Evolutionary conservation across 2,888 invertebrate genomes (phyloP).

Genomic region (Phengaris alcon): DNA sequence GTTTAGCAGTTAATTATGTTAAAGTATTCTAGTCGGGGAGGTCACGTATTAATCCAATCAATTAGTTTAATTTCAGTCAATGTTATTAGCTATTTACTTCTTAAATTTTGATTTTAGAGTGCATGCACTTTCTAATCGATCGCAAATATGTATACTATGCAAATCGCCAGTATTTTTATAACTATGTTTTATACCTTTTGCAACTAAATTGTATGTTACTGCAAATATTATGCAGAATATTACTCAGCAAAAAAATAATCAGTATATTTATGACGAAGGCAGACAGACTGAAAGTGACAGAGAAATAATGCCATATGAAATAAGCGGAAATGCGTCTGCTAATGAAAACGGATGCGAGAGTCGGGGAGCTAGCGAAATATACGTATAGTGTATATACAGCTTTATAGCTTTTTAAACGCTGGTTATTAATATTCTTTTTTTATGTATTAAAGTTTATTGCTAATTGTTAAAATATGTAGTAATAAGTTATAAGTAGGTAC

Average conservation of each 20-base stretch:
- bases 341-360: slow-evolving; percentile 25
- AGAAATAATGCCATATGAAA: slow-evolving; percentile 33
- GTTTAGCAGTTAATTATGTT: too few relatives aligned
- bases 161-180: background rate
- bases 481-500: too few relatives aligned
- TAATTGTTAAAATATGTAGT: too few relatives aligned
- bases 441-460: too few relatives aligned
- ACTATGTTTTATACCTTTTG: too few relatives aligned
- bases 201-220: background rate
- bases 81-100: too few relatives aligned
- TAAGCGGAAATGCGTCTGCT: slow-evolving; percentile 34
- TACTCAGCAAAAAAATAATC: background rate
- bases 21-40: too few relatives aligned
- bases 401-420: too few relatives aligned
- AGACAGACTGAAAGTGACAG: slow-evolving; percentile 33
- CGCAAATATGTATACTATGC: background rate
- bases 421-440: too few relatives aligned
- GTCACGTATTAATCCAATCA: too few relatives aligned
- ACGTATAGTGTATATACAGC: slow-evolving; percentile 10
- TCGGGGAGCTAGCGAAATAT: slow-evolving; percentile 25
- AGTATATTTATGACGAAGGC: background rate
- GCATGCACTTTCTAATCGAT: background rate
- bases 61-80: too few relatives aligned
- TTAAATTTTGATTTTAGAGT: too few relatives aligned
- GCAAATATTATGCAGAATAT: background rate